Evolutionary conservation across 2,797 vertebrate genomes (phyloP), one percentile per base, ranked within the genome.

Genomic region (Oreortyx pictus): DNA sequence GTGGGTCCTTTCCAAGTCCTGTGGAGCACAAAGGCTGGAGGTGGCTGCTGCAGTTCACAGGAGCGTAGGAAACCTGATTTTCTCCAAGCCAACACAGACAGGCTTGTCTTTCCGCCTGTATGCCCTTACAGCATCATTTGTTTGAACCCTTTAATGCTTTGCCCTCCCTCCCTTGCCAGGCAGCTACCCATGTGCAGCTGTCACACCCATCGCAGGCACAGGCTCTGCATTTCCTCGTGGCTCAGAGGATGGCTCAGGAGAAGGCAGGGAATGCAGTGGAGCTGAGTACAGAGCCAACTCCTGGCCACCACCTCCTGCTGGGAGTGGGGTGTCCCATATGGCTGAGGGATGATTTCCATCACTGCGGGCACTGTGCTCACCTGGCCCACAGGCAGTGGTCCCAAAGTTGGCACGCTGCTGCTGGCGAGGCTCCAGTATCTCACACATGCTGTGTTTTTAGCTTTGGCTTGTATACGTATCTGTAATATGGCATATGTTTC

Each of bases 401-500:
- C 61, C 19, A 11, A 35, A 57, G 65, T 84, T 76, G 79, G 59
- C 68, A 23, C 25, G 11, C 33, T 46, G 54, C 84, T 59, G 43
- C 75, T 71, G 83, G 60, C 16, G 16, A 49, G 54, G 49, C 46
- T 78, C 46, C 35, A 70, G n/a, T 57, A 35, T 44, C 76, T 52
- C 79, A 23, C 46, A 44, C 61, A 22, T 5, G 0, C 46, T 9
- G n/a, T 27, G 5, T 43, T 81, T 67, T 18, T 67, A n/a, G 71
- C 54, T n/a, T 60, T 57, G 61, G 44, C 1, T 0, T 0, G 0
- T 31, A 37, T 23, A 20, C 6, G 0, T 33, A 8, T 41, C 66
- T 57, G 1, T 47, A 62, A n/a, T 14, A 24, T 2, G 12, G 39
- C 62, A 47, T 29, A 17, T 71, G 25, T 54, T 82, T 39, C 41